Evolutionary conservation across 2,888 invertebrate genomes (phyloP), one percentile per base, ranked within the genome.

Genomic region (Pachliopta kotzebuea): DNA sequence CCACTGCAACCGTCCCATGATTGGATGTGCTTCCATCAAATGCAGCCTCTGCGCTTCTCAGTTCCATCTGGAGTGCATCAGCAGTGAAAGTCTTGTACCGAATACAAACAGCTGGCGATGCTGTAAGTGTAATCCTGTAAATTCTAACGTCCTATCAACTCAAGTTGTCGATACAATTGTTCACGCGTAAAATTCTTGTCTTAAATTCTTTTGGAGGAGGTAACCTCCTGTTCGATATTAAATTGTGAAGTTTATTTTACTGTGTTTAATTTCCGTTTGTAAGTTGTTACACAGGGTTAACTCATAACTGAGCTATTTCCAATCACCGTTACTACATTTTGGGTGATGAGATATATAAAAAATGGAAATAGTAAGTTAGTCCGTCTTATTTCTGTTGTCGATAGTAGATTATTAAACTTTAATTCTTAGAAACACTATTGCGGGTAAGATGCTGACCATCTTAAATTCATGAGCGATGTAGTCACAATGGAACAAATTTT

Each of bases 11-110:
- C 81, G 80, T 56, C 81, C 85, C 45, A 84, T 81, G 74, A 80
- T 83, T 65, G 88, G 88, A 37, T 85, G 83, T 68, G 87, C 88
- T 20, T 84, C 82, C 0, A 85, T 88, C 60, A 86, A 85, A 66
- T 88, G 88, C 76, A 88, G 88, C 71, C 68, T 73, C 55, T 89
- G 88, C 70, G 74, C 79, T 23, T 84, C 85, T 0, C 85, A 86
- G 58, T 88, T 76, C 74, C 88, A 88, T 76, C 74, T 88, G 73
- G 87, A 84, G 72, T 89, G 88, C 68, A 78, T 85, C 68, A 81
- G 77, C 72, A 80, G 79, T 66, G 83, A 83, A 62, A 78, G 82
- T 55, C 74, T 80, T 63, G 71, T 79, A 11, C 81, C 86, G 6
- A 80, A 72, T 73, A 80, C 74, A 20, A 88, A 87, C 74, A 79